Base-by-base conservation (phyloP, 2,888 invertebrate species). In the Tipula unca region DNA sequence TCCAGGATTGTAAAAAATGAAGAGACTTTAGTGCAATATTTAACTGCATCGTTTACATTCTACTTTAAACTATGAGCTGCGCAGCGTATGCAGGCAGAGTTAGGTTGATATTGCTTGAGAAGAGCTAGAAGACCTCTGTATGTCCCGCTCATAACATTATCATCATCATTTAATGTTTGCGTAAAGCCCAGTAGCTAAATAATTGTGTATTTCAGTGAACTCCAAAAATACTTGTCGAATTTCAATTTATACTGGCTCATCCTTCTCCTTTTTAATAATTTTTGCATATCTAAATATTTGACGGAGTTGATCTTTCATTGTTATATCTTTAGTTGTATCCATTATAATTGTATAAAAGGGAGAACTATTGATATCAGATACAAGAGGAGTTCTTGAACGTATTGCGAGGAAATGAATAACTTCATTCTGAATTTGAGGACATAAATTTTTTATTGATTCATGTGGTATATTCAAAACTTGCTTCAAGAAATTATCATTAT, bases 51-150 rank as follows among this genome's bases (percentile, higher is more conserved):
- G 36, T 84, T 85, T 32, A 85, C 84, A 29, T 29, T n/a, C n/a
- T n/a, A 69, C 39, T 85, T 85, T 85, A 85, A 85, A 84, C 83
- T 84, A 85, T 83, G 85, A 84, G 39, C 83, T 36, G 35, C 20
- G 82, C 84, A 85, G 83, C 83, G 85, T 35, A 85, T 20, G 69
- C 32, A 85, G 17, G 54, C 85, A 32, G 82, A 88, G 85, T 87
- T 88, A 84, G 87, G 87, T 87, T 88, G 87, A 35, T 35, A 3
- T 35, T 35, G 35, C 35, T 35, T 35, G 35, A 35, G 35, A 6
- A 35, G 35, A 6, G 3, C 6, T 35, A 4, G 35, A 35, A 35
- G 3, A 35, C 35, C 35, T 35, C 35, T 35, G 35, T 35, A 35
- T 35, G 35, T 35, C 35, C 35, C n/a, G n/a, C n/a, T n/a, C n/a